Evolutionary conservation across 30 jellyfish, hydroid and myxozoan genomes (phyloP).

Genomic region (Clytia hemisphaerica): DNA sequence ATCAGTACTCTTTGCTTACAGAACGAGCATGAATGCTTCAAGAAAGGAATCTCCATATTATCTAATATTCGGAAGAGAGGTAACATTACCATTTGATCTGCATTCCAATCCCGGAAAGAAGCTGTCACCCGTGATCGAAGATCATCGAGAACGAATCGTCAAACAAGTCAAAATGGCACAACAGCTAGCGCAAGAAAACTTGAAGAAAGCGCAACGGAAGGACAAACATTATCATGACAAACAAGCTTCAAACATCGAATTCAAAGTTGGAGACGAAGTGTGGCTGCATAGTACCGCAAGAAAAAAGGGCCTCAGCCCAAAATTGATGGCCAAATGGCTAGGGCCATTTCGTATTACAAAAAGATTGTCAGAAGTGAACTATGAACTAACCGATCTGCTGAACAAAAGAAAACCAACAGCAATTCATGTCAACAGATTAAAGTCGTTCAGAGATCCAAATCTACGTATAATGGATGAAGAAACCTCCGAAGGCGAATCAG

Average conservation of each 20-base stretch:
- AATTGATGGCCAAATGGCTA: slow-evolving; percentile 40
- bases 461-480: no score
- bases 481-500: no score
- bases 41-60: slow-evolving; percentile 68
- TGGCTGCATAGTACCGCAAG: slow-evolving; percentile 45
- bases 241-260: slow-evolving; percentile 29
- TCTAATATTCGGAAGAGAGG: no score
- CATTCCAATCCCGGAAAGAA: no score
- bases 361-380: slow-evolving; percentile 30
- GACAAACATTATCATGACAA: slow-evolving; percentile 34
- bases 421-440: no score
- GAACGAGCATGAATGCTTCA: slow-evolving; percentile 52
- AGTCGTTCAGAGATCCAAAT: no score
- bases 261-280: slow-evolving; percentile 32
- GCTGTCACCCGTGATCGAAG: no score
- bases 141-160: no score
- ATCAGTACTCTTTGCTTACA: slow-evolving; percentile 39
- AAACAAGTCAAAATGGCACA: no score
- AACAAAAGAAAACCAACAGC: no score
- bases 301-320: slow-evolving; percentile 29
- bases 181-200: slow-evolving; percentile 36
- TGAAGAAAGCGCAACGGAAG: slow-evolving; percentile 40
- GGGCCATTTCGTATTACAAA: slow-evolving; percentile 48
- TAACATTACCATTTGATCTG: no score
- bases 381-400: no score